A percentile compares a stretch with the other conserved stretches of the same genome.
These are phyloP conservation scores for Indicator indicator DNA, from an alignment of 2,113 vertebrate species.

Conservation along the genomic window DNA sequence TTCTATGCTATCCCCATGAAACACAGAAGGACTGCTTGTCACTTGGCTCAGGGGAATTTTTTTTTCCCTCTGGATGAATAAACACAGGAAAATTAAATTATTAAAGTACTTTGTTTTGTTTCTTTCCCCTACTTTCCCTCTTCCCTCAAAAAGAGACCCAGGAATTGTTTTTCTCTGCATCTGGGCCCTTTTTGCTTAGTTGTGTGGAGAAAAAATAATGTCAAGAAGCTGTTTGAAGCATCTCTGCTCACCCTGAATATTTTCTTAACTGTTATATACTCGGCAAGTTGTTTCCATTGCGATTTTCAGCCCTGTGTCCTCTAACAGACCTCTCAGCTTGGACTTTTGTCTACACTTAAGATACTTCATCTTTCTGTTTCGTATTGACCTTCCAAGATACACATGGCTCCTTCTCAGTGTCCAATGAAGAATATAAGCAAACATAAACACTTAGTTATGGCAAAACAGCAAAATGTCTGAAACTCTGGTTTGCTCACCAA, in stretches of 20 bases:
- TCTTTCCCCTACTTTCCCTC: not conserved
- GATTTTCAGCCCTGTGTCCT: not conserved
- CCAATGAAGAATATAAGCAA: not conserved
- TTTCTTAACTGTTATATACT: not conserved
- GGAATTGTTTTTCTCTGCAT: not conserved
- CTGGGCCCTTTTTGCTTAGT: not conserved
- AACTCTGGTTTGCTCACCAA: not conserved
- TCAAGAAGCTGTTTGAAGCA: not conserved
- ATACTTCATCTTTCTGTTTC: not conserved
- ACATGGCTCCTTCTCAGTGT: not conserved
- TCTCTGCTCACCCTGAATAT: not conserved
- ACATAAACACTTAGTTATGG: not conserved
- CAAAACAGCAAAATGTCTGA: not conserved
- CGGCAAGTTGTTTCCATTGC: not conserved
- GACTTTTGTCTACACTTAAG: not conserved
- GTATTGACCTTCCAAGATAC: not conserved
- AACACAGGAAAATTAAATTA: not conserved
- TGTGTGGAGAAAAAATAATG: not conserved
- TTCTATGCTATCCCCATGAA: not conserved
- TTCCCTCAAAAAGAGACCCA: not conserved
- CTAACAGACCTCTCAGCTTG: not conserved
- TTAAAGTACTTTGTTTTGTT: not conserved
- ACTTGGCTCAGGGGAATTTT: no score
- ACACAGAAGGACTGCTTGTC: not conserved
- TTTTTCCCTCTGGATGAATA: not conserved